Percentiles rank a stretch among this genome's conserved stretches.
These are phyloP conservation scores for Propithecus deckenii DNA, from an alignment of 2,797 vertebrate genomes.

Conservation along the genomic window DNA sequence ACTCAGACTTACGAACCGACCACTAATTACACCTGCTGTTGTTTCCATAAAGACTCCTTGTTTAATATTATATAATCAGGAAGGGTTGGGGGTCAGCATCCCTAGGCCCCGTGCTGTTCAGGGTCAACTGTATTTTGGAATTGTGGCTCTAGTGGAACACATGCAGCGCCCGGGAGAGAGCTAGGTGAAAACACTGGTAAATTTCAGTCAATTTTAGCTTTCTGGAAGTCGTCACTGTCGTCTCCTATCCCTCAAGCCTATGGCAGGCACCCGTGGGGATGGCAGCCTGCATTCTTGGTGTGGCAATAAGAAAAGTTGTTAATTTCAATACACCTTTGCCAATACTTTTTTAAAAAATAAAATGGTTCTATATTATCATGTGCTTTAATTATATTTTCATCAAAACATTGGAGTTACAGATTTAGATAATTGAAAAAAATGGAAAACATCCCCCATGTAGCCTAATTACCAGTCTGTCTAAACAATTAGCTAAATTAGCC, in stretches of 20 bases:
- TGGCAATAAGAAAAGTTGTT: not conserved
- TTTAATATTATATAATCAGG: not conserved
- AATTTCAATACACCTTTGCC: not conserved
- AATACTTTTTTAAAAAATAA: not conserved
- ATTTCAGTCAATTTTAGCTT: too few species aligned
- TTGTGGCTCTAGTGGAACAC: too few species aligned
- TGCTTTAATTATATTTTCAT: not conserved
- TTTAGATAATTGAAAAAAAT: not conserved
- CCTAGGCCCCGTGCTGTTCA: too few species aligned
- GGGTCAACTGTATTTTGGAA: too few species aligned
- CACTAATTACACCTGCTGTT: not conserved
- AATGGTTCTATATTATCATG: not conserved
- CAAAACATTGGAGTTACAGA: not conserved
- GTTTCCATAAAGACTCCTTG: not conserved
- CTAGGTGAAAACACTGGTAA: too few species aligned
- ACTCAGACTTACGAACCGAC: not conserved
- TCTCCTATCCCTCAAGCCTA: too few species aligned
- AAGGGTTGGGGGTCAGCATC: not conserved
- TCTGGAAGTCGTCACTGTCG: too few species aligned
- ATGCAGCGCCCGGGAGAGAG: too few species aligned
- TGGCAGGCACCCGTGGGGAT: too few species aligned
- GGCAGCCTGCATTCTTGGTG: too few species aligned
- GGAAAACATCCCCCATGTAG: not conserved
- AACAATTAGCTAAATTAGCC: not conserved
- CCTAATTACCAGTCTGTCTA: not conserved